Evolutionary conservation across 2,888 invertebrate genomes (phyloP).

Genomic region (Sialis fuliginosa): DNA sequence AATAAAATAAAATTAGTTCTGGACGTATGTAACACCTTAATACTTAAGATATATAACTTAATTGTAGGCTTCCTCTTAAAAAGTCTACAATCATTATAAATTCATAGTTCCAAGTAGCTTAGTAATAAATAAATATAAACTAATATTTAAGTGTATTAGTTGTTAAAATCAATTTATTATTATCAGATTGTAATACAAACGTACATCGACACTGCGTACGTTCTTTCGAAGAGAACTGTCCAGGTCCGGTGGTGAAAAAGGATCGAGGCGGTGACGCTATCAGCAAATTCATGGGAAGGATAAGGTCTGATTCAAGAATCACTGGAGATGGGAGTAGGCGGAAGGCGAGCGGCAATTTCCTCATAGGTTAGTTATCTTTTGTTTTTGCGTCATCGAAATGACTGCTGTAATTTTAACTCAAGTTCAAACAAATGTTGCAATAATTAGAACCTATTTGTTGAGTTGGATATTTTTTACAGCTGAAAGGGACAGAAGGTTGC

Average conservation of each 20-base stretch:
- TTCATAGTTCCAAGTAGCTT: too few species aligned
- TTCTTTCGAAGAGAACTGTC: constrained; percentile 24
- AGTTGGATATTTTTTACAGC: constrained; percentile 16
- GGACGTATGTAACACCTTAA: too few species aligned
- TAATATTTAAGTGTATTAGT: too few species aligned
- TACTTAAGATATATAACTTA: too few species aligned
- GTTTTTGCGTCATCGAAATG: neutral
- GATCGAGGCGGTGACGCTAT: constrained; percentile 17
- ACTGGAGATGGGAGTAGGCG: constrained; percentile 18
- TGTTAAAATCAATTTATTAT: constrained; percentile 1
- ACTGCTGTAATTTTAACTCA: neutral
- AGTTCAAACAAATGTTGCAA: neutral
- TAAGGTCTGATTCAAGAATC: constrained; percentile 12
- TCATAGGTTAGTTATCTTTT: constrained; percentile 23
- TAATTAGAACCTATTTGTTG: neutral
- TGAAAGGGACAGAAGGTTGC: constrained; percentile 21
- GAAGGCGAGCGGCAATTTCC: constrained; percentile 23
- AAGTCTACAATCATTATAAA: too few species aligned
- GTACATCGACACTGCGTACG: constrained; percentile 24
- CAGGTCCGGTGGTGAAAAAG: constrained; percentile 24
- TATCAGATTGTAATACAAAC: constrained; percentile 24
- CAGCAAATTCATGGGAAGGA: constrained; percentile 20
- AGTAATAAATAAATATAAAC: too few species aligned
- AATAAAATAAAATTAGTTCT: too few species aligned
- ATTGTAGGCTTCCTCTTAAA: too few species aligned